Evolutionary conservation across 2,113 vertebrate species (phyloP).

Genomic region (Lasiurus cinereus): DNA sequence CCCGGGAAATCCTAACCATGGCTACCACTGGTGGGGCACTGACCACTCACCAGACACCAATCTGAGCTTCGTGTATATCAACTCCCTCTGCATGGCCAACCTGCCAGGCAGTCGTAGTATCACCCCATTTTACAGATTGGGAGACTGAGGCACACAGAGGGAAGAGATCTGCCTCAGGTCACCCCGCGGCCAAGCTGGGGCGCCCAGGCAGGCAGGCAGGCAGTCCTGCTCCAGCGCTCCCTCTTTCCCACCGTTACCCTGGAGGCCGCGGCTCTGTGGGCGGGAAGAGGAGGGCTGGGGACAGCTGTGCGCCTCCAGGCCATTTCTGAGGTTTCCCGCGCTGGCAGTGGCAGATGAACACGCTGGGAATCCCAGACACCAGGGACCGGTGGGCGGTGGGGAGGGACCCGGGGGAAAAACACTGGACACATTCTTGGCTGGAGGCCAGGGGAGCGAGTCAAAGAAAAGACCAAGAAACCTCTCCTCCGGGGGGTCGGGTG

Average conservation of each 20-base stretch:
- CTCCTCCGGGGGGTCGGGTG: slow-evolving; percentile 25
- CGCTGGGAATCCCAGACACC: slow-evolving; percentile 3
- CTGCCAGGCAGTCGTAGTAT: background rate
- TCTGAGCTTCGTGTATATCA: background rate
- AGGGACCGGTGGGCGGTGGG: background rate
- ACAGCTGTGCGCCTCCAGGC: background rate
- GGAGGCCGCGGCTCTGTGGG: background rate
- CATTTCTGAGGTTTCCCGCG: background rate
- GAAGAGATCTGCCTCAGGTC: background rate
- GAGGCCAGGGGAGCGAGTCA: slow-evolving; percentile 67
- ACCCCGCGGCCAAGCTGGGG: background rate
- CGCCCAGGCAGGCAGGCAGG: background rate
- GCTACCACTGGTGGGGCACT: background rate
- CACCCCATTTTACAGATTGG: background rate
- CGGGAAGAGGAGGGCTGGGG: background rate
- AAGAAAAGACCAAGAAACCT: slow-evolving; percentile 54
- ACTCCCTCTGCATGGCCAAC: background rate
- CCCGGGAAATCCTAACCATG: background rate
- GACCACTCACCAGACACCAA: too few relatives aligned
- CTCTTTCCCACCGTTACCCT: background rate
- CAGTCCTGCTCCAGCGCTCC: background rate
- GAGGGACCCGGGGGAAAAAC: slow-evolving; percentile 36
- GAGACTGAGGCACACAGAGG: background rate
- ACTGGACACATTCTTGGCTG: slow-evolving; percentile 74
- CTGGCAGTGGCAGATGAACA: background rate